Evolutionary conservation across 2,888 invertebrate genomes (phyloP).

Genomic region (Caenorhabditis panamensis): DNA sequence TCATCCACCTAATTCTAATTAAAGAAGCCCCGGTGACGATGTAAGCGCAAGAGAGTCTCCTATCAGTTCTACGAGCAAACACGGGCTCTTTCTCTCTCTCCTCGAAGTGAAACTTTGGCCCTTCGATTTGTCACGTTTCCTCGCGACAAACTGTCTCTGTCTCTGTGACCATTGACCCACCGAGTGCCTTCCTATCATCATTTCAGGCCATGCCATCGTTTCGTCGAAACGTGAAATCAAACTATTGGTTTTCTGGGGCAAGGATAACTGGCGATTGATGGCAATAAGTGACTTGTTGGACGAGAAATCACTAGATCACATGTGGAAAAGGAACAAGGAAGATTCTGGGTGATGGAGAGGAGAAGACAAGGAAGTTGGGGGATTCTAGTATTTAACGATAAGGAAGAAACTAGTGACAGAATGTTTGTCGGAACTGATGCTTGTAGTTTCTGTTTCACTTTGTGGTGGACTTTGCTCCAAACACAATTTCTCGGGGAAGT

Average conservation of each 20-base stretch:
- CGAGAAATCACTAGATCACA: constrained; percentile 23
- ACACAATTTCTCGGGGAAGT: neutral
- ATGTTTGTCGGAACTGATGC: no score
- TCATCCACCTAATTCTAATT: neutral
- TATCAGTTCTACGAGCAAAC: constrained; percentile 3
- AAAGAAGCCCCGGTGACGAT: constrained; percentile 6
- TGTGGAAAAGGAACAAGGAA: neutral
- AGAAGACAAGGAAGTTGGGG: no score
- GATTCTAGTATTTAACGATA: no score
- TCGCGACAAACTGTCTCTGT: constrained; percentile 18
- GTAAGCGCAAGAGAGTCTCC: constrained; percentile 7
- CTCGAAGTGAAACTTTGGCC: constrained; percentile 23
- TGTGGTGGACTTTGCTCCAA: no score
- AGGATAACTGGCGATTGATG: neutral
- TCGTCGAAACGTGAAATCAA: constrained; percentile 45
- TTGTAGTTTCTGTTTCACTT: no score
- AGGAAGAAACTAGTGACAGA: no score
- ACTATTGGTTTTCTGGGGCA: neutral
- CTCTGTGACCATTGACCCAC: constrained; percentile 11
- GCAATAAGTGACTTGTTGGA: neutral
- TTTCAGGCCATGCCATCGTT: constrained; percentile 13
- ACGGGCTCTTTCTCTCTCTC: no score
- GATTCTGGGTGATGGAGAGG: neutral
- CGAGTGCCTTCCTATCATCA: constrained; percentile 4
- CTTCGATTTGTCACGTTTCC: constrained; percentile 23